Evolutionary conservation across 2,113 vertebrate genomes (phyloP).

Genomic region (Mellivora capensis): DNA sequence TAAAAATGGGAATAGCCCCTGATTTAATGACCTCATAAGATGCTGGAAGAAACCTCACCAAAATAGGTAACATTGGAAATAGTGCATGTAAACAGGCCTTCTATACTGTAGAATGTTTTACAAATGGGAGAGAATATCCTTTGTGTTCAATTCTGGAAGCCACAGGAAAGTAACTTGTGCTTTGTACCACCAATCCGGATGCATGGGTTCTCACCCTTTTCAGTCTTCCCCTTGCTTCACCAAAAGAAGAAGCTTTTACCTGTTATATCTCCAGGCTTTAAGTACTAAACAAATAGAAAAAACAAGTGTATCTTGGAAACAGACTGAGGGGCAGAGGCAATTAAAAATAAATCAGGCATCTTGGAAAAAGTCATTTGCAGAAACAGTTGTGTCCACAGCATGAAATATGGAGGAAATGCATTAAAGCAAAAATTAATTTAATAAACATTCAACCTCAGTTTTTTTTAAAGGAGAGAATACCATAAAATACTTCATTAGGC

Average conservation of each 20-base stretch:
- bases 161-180: neutral
- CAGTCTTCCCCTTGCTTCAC: neutral
- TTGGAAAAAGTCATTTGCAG: conserved; percentile 77
- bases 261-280: conserved; percentile 23
- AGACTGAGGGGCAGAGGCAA: conserved; percentile 75
- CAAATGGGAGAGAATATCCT: neutral
- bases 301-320: conserved; percentile 46
- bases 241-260: neutral
- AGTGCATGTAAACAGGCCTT: neutral
- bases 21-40: neutral
- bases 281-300: conserved; percentile 66
- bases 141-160: neutral
- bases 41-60: neutral
- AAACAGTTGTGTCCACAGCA: conserved; percentile 75
- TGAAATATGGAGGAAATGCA: conserved; percentile 74
- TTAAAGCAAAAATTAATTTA: conserved; percentile 78
- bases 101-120: neutral
- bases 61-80: neutral
- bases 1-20: neutral
- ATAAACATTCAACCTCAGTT: conserved; percentile 70
- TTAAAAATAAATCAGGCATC: conserved; percentile 80
- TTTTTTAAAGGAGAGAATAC: conserved; percentile 35
- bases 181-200: neutral
- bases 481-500: conserved; percentile 67
- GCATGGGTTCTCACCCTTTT: neutral